These are phyloP conservation scores for Ammodytes dubius DNA, from an alignment of 2,113 vertebrate genomes.

Conservation along the genomic window DNA sequence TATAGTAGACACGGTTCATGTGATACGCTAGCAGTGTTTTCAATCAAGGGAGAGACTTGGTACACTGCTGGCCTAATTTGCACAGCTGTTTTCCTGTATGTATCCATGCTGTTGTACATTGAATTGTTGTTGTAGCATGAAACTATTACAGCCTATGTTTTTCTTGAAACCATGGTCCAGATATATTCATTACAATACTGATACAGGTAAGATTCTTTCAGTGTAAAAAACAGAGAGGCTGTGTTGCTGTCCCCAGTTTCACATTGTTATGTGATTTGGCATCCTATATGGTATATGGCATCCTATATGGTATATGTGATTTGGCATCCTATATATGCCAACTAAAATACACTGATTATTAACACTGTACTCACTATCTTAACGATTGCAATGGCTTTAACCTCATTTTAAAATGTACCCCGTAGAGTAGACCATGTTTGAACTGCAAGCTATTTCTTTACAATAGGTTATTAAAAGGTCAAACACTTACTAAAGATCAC, in stretches of 20 bases:
- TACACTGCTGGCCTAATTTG: not conserved
- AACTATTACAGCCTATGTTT: not conserved
- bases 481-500: not conserved
- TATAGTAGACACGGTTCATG: slow-evolving; percentile 1
- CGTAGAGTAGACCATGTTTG: not conserved
- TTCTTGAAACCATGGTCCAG: slow-evolving; percentile 2
- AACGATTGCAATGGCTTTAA: not conserved
- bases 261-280: not conserved
- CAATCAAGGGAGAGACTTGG: slow-evolving; percentile 3
- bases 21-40: slow-evolving; percentile 8
- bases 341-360: not conserved
- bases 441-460: not conserved
- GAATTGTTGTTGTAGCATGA: not conserved
- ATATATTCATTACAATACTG: not conserved
- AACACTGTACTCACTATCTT: not conserved
- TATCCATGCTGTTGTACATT: not conserved
- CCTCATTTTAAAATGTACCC: not conserved
- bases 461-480: not conserved
- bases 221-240: not conserved
- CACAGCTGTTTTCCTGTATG: slow-evolving; percentile 4
- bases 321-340: not conserved
- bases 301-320: not conserved
- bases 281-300: not conserved
- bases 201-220: not conserved
- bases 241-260: not conserved